phyloP scores from a whole-genome alignment of 2,888 invertebrate genomes.

The Crioceris asparagi region DNA sequence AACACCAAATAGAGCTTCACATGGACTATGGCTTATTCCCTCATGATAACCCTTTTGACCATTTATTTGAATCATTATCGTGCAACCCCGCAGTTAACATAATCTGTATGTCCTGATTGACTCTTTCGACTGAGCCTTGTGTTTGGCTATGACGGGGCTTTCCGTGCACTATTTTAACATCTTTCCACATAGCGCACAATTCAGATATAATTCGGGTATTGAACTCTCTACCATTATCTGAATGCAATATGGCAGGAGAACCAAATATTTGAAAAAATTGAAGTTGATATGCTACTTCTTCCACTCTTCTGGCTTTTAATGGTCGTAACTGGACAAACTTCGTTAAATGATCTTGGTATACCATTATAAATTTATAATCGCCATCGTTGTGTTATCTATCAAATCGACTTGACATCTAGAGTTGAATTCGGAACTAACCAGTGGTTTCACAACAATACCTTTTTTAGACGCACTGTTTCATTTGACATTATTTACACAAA shows the following conservation, averaged over 20 bases:
- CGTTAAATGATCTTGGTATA: conserved; percentile 17
- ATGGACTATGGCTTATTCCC: no score
- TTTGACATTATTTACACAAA: conserved; percentile 22
- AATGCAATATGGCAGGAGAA: conserved; percentile 22
- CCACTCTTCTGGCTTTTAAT: conserved; percentile 19
- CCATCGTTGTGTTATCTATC: no score
- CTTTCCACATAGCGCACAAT: conserved; percentile 20
- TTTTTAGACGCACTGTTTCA: conserved; percentile 19
- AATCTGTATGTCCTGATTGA: conserved; percentile 25
- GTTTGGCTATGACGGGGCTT: conserved; percentile 21
- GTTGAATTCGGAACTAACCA: conserved; percentile 1
- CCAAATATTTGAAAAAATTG: conserved; percentile 21
- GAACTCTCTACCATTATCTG: conserved; percentile 27
- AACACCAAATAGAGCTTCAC: conserved; percentile 27
- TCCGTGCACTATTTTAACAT: conserved; percentile 22
- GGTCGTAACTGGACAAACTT: conserved; percentile 20
- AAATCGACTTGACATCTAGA: conserved; percentile 1
- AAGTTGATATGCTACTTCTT: conserved; percentile 18
- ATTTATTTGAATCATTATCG: conserved; percentile 23
- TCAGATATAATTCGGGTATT: conserved; percentile 20
- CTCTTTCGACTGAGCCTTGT: conserved; percentile 18
- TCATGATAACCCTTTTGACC: conserved; percentile 25
- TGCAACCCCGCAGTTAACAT: conserved; percentile 24
- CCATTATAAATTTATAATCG: conserved; percentile 18
- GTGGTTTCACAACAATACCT: conserved; percentile 6